Conservation (phyloP, 2,113 vertebrate species). For the Corydoras maculifer region DNA sequence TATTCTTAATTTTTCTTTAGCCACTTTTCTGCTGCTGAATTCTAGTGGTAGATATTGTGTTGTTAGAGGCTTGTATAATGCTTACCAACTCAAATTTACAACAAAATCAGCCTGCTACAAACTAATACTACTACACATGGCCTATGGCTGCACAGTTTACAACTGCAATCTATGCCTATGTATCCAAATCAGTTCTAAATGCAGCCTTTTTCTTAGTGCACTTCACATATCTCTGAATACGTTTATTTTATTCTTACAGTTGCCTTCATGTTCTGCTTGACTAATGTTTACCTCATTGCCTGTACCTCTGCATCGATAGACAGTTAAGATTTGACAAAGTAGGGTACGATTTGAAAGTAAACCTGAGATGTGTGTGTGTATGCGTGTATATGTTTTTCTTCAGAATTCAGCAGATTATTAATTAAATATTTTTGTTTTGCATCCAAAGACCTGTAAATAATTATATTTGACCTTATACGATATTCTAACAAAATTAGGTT, state of each 20-base stretch:
- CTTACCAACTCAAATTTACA: no score
- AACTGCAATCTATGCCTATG: no score
- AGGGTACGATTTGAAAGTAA: not conserved
- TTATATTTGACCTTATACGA: not conserved
- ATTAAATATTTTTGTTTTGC: not conserved
- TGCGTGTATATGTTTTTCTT: not conserved
- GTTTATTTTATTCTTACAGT: not conserved
- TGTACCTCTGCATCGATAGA: slow-evolving; percentile 6
- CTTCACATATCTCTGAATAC: not conserved
- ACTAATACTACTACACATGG: no score
- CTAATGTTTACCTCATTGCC: slow-evolving; percentile 23
- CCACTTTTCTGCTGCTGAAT: no score
- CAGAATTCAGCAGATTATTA: not conserved
- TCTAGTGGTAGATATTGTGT: no score
- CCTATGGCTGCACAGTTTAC: no score
- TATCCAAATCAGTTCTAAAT: no score
- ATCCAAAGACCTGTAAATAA: not conserved
- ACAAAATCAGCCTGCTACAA: no score
- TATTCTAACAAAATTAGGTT: not conserved
- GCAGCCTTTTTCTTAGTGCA: no score
- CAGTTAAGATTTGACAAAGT: slow-evolving; percentile 21
- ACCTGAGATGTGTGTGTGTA: not conserved
- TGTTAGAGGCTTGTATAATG: no score
- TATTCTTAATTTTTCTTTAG: no score
- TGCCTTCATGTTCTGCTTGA: slow-evolving; percentile 23